Conservation (phyloP, 2,113 vertebrate genomes). For the Hiodon alosoides region DNA sequence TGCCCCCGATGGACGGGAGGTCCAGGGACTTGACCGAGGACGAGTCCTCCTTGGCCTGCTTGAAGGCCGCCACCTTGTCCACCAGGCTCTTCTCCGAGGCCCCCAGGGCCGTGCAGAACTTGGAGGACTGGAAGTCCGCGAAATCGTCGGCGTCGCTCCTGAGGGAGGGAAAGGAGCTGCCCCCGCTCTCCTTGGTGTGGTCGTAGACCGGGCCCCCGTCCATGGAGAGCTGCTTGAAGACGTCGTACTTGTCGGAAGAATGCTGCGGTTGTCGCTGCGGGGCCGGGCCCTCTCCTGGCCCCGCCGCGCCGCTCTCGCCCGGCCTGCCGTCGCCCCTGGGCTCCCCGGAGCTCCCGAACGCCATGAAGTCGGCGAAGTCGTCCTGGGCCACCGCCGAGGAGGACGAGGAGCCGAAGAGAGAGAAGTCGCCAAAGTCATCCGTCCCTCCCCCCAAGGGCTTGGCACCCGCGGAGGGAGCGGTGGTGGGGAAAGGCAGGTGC, state of each 20-base stretch:
- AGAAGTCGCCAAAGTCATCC: conserved; percentile 92
- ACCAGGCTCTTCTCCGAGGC: conserved; percentile 78
- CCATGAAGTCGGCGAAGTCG: conserved; percentile 97
- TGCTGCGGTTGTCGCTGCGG: conserved; percentile 44
- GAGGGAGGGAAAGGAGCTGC: conserved; percentile 55
- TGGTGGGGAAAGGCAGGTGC: conserved; percentile 50
- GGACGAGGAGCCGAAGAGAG: conserved; percentile 78
- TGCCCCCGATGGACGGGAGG: conserved; percentile 93
- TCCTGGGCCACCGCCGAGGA: conserved; percentile 66
- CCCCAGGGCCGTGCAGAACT: conserved; percentile 73
- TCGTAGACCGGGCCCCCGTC: conserved; percentile 71
- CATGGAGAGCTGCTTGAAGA: conserved; percentile 85
- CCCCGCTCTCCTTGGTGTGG: conserved; percentile 73
- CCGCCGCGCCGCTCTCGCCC: conserved; percentile 42
- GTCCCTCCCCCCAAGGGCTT: conserved; percentile 60
- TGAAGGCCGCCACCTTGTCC: conserved; percentile 87
- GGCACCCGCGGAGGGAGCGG: conserved; percentile 51
- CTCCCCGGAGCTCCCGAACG: conserved; percentile 73
- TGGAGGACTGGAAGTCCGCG: conserved; percentile 88
- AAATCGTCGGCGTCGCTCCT: conserved; percentile 83
- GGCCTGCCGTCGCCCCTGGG: conserved; percentile 48
- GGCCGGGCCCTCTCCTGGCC: conserved; percentile 39
- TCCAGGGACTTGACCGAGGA: conserved; percentile 93
- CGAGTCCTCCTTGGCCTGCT: conserved; percentile 91
- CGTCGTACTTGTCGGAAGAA: conserved; percentile 73